Percentiles rank a stretch among this genome's conserved stretches.
Conservation (phyloP, 92 coral and sea anemone species). For the Paramuricea clavata region DNA sequence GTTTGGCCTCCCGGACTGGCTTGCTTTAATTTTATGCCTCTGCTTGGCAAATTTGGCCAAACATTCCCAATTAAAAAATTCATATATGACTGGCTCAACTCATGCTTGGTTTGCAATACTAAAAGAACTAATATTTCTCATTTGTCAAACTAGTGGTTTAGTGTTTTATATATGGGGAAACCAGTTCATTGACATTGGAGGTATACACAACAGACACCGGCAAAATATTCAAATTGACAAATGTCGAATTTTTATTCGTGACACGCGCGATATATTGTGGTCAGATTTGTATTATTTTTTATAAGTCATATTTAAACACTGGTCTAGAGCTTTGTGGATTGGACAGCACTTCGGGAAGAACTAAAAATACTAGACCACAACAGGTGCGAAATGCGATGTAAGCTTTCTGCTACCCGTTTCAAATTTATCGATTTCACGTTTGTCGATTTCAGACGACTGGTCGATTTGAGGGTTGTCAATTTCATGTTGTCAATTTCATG, state of each 20-base stretch:
- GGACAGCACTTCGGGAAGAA: neutral
- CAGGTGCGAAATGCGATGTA: neutral
- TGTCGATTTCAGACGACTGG: too few relatives aligned
- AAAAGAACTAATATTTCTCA: neutral
- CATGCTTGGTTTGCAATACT: neutral
- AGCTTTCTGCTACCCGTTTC: constrained; percentile 11
- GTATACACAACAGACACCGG: neutral
- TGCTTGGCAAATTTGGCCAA: neutral
- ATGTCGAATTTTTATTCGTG: neutral
- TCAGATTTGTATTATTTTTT: neutral
- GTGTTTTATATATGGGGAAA: neutral
- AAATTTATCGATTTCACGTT: neutral
- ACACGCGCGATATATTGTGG: constrained; percentile 9
- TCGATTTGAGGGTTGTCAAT: neutral
- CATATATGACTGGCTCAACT: neutral
- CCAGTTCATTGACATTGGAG: neutral
- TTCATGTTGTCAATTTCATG: constrained; percentile 5
- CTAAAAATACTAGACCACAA: constrained; percentile 5
- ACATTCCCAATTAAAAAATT: neutral
- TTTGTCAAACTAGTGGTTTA: neutral
- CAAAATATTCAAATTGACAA: neutral
- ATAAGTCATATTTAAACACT: neutral
- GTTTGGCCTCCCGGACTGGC: neutral
- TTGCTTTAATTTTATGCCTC: neutral
- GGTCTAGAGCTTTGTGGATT: neutral